Conservation (phyloP, 2,888 invertebrate genomes). For the Junonia oenone region DNA sequence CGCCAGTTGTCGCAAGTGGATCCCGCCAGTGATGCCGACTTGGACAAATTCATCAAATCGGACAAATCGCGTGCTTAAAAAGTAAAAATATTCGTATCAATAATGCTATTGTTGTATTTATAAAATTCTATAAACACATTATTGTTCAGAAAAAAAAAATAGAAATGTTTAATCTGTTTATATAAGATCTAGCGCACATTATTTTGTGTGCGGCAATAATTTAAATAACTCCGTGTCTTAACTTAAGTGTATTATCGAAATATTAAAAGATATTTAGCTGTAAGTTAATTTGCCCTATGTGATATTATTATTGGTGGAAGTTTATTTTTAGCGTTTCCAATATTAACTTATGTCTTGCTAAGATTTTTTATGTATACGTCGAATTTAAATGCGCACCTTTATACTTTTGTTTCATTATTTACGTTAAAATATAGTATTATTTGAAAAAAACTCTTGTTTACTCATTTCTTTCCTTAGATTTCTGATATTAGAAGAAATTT, state of each 20-base stretch:
- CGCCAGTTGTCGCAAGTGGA: slow-evolving; percentile 92
- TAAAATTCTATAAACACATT: neutral
- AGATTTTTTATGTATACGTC: slow-evolving; percentile 3
- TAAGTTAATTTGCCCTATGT: slow-evolving; percentile 12
- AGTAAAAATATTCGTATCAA: too few species aligned
- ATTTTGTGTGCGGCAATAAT: neutral
- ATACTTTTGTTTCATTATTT: neutral
- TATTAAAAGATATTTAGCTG: slow-evolving; percentile 12
- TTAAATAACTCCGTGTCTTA: neutral
- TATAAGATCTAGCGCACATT: neutral
- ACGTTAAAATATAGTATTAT: slow-evolving; percentile 7
- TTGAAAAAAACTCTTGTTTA: neutral
- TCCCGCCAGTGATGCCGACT: slow-evolving; percentile 86
- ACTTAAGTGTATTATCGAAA: slow-evolving; percentile 6
- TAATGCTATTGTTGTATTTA: too few species aligned
- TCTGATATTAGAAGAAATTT: neutral
- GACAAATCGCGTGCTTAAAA: slow-evolving; percentile 82
- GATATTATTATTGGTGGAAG: slow-evolving; percentile 24
- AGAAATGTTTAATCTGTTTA: neutral
- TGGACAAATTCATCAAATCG: slow-evolving; percentile 86
- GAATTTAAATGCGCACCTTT: slow-evolving; percentile 1
- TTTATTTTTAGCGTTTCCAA: slow-evolving; percentile 18
- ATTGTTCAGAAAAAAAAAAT: too few species aligned
- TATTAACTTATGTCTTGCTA: neutral
- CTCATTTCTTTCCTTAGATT: neutral